Conservation (phyloP, 2,888 invertebrate species). For the Drosophila neotestacea region DNA sequence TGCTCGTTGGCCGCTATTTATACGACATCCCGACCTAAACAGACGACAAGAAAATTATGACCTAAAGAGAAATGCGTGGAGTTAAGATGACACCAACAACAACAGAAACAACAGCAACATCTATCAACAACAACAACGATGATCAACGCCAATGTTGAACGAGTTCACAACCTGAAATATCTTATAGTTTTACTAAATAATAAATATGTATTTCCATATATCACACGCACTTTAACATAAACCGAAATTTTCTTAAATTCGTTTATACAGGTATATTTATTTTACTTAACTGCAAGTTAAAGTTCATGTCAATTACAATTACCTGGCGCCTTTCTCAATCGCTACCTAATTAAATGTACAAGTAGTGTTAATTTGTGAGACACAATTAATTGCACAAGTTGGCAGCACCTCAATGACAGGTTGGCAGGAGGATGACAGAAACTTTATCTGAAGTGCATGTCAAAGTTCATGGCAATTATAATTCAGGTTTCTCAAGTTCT, state of each 20-base stretch:
- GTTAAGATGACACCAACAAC: constrained; percentile 18
- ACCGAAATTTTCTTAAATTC: background rate
- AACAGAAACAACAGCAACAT: constrained; percentile 18
- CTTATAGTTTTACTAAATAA: constrained; percentile 1
- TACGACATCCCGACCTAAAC: constrained; percentile 36
- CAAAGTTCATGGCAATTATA: too few species aligned
- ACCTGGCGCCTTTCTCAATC: background rate
- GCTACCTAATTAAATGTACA: background rate
- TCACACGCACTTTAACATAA: background rate
- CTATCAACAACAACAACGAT: constrained; percentile 14
- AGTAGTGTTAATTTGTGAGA: too few species aligned
- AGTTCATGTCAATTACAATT: background rate
- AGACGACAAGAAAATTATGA: constrained; percentile 23
- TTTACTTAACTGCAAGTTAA: background rate
- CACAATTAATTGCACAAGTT: too few species aligned
- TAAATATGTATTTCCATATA: background rate
- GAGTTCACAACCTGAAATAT: constrained; percentile 41
- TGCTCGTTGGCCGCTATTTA: constrained; percentile 57
- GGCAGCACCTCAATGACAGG: too few species aligned
- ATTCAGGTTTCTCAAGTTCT: too few species aligned
- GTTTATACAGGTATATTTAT: background rate
- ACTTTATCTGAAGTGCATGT: too few species aligned
- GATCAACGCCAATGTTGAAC: constrained; percentile 26
- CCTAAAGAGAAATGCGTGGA: constrained; percentile 46
- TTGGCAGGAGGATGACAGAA: too few species aligned